Conservation (phyloP, 2,888 invertebrate species). For the Augochlorella aurata region DNA sequence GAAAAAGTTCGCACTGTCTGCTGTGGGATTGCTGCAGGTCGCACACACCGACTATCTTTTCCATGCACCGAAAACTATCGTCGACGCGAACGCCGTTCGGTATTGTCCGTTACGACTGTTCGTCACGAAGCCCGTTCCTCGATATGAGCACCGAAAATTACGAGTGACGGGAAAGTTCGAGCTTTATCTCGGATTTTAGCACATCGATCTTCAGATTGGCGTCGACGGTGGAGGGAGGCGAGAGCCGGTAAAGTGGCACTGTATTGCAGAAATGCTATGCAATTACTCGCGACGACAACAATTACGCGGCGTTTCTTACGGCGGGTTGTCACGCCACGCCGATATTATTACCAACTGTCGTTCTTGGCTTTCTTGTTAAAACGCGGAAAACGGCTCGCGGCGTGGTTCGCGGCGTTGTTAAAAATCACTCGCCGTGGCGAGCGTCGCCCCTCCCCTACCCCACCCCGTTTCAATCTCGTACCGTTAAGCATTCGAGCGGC, state of each 20-base stretch:
- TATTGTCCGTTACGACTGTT: slow-evolving; percentile 63
- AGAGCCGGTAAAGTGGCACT: slow-evolving; percentile 35
- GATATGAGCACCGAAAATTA: slow-evolving; percentile 69
- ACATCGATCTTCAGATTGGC: slow-evolving; percentile 63
- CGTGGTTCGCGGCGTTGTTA: slow-evolving; percentile 18
- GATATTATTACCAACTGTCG: slow-evolving; percentile 51
- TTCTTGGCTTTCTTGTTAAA: slow-evolving; percentile 4
- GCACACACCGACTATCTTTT: not conserved
- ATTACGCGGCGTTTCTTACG: slow-evolving; percentile 72
- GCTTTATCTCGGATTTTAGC: slow-evolving; percentile 67
- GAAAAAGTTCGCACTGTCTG: not conserved
- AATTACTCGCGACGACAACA: slow-evolving; percentile 72
- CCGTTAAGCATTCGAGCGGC: slow-evolving; percentile 21
- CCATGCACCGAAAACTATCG: slow-evolving; percentile 47
- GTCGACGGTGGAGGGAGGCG: not conserved
- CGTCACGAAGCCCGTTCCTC: slow-evolving; percentile 66
- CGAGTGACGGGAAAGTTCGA: slow-evolving; percentile 56
- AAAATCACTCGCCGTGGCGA: slow-evolving; percentile 33
- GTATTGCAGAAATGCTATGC: slow-evolving; percentile 63
- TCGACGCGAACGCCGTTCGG: slow-evolving; percentile 43
- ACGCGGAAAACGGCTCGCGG: not conserved
- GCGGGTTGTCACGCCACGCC: slow-evolving; percentile 70
- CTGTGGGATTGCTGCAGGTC: not conserved
- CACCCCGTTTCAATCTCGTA: slow-evolving; percentile 34
- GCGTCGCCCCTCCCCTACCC: not conserved